Evolutionary conservation across 1,140 invertebrate species (phyloP).

Genomic region (Dufourea novaeangliae): DNA sequence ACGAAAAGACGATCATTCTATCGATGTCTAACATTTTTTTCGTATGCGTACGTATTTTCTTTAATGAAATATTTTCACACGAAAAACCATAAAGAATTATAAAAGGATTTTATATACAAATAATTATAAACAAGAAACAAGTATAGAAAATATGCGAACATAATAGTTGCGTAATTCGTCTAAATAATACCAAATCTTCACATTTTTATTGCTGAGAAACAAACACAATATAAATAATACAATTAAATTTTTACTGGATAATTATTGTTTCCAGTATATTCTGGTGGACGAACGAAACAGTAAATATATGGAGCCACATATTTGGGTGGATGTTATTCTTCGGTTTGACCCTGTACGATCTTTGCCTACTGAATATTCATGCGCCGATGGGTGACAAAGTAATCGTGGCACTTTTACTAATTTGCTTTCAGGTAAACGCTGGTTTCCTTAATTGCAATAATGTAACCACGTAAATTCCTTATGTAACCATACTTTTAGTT

Average conservation of each 20-base stretch:
- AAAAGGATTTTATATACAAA: no score
- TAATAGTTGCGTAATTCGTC: no score
- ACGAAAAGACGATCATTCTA: no score
- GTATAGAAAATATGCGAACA: no score
- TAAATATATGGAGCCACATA: slow-evolving; percentile 98
- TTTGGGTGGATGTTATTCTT: slow-evolving; percentile 95
- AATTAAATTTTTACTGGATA: not conserved
- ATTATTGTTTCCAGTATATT: slow-evolving; percentile 86
- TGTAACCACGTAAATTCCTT: no score
- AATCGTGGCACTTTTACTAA: slow-evolving; percentile 90
- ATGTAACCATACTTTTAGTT: no score
- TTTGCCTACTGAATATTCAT: slow-evolving; percentile 89
- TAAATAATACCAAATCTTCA: not conserved
- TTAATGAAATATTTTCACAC: no score
- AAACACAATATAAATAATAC: not conserved
- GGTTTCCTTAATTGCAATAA: not conserved
- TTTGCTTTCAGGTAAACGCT: slow-evolving; percentile 91
- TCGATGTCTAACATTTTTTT: no score
- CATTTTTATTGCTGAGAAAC: not conserved
- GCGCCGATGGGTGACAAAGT: slow-evolving; percentile 91
- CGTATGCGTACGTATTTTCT: no score
- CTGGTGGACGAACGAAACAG: slow-evolving; percentile 98
- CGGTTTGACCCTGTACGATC: slow-evolving; percentile 91
- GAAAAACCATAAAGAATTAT: no score
- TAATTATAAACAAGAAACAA: no score